Conservation (phyloP, 2,888 invertebrate species). For the Temnothorax unifasciatus region DNA sequence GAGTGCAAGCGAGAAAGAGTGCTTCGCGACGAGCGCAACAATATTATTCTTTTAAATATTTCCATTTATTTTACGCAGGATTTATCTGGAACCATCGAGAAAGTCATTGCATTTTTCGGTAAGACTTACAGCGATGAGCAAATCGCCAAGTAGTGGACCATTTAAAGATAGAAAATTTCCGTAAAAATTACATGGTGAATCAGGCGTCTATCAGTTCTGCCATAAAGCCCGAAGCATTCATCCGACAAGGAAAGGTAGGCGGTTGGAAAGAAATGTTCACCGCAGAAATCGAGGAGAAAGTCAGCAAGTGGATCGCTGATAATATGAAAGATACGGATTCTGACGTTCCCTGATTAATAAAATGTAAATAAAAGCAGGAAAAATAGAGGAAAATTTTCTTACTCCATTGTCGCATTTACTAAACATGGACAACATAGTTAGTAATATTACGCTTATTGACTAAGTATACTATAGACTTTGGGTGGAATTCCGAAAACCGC, state of each 20-base stretch:
- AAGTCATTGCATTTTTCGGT: constrained; percentile 89
- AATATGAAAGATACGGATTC: constrained; percentile 87
- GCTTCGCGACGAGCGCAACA: no score
- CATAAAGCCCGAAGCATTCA: constrained; percentile 89
- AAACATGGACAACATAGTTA: no score
- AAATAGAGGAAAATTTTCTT: no score
- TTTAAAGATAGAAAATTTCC: constrained; percentile 93
- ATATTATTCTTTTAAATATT: background rate
- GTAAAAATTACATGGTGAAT: constrained; percentile 93
- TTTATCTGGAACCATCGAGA: constrained; percentile 87
- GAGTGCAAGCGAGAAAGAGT: no score
- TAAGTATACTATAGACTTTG: no score
- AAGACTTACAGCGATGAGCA: constrained; percentile 88
- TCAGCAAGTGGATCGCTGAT: constrained; percentile 90
- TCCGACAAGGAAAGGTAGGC: constrained; percentile 90
- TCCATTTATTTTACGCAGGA: constrained; percentile 86
- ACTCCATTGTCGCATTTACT: no score
- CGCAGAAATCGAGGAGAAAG: constrained; percentile 89
- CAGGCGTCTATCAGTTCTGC: constrained; percentile 87
- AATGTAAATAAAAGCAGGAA: no score
- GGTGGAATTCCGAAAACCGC: no score
- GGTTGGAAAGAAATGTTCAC: constrained; percentile 92
- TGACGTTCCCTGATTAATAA: background rate
- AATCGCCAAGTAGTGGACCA: constrained; percentile 89
- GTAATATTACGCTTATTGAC: no score